Conservation (phyloP, 1,140 invertebrate genomes). For the Drosophila willistoni region DNA sequence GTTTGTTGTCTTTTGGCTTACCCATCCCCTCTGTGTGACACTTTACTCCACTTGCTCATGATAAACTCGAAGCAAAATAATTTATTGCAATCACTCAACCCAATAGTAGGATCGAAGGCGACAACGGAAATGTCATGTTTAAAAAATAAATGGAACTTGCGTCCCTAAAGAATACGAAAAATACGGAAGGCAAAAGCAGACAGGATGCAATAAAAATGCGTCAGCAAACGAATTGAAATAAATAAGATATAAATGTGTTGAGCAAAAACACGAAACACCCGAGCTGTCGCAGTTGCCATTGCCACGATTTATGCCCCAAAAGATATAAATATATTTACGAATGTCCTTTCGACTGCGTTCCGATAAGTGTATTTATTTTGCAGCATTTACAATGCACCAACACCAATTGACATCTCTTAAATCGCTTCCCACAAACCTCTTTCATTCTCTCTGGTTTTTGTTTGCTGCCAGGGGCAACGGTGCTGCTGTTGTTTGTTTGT, state of each 20-base stretch:
- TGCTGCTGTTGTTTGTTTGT: slow-evolving; percentile 28
- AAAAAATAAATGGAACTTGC: slow-evolving; percentile 66
- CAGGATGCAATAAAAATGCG: slow-evolving; percentile 59
- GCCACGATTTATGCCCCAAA: slow-evolving; percentile 64
- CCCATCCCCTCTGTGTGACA: background rate
- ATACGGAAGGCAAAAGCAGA: slow-evolving; percentile 40
- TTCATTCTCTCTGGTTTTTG: background rate
- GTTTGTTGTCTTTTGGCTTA: background rate
- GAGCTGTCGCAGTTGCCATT: slow-evolving; percentile 10
- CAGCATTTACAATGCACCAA: slow-evolving; percentile 68
- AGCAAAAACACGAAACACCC: slow-evolving; percentile 29
- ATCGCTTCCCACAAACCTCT: background rate
- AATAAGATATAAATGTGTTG: slow-evolving; percentile 72
- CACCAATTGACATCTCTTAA: slow-evolving; percentile 44
- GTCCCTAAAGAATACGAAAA: slow-evolving; percentile 57
- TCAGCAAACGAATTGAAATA: slow-evolving; percentile 72
- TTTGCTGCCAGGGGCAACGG: background rate
- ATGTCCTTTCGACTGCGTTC: slow-evolving; percentile 49
- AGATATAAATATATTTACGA: slow-evolving; percentile 67
- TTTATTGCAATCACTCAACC: slow-evolving; percentile 79
- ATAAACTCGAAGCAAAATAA: slow-evolving; percentile 66
- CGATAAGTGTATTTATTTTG: slow-evolving; percentile 80
- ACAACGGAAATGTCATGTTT: slow-evolving; percentile 24
- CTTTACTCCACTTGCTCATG: slow-evolving; percentile 42
- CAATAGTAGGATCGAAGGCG: slow-evolving; percentile 63